Base-by-base conservation (phyloP, 2,797 vertebrate species). In the Champsocephalus gunnari region DNA sequence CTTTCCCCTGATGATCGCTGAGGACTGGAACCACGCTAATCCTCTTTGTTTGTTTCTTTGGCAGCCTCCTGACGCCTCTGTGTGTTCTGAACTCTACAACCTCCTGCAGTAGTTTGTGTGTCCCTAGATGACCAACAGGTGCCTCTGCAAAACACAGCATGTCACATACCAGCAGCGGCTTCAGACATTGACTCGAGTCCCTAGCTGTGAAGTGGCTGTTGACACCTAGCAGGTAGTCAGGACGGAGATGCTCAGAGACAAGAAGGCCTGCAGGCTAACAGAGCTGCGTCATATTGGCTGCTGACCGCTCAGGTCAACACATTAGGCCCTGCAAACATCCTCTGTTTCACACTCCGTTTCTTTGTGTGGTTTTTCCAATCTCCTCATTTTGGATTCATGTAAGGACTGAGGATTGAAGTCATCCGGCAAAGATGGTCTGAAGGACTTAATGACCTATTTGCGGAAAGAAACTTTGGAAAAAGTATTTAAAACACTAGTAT, bases 391-490 rank as follows among this genome's bases (percentile, higher is more conserved):
- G 32, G 60, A 71, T 85, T 76, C 75, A 82, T 80, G 79, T 62
- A 69, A 66, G 47, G 34, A 48, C 19, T 19, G 45, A 54, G 32
- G 49, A 87, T 58, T 67, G 70, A 69, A 74, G 78, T 82, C 76
- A 88, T 57, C n/a, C 12, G 41, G 66, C 49, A 76, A 61, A 65
- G 69, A 73, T 44, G 58, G 55, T 64, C 47, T 77, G 32, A 81
- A 72, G 58, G 70, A 79, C 66, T 69, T 71, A 61, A 83, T 79
- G 74, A 75, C 38, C 67, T 51, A 82, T 65, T 57, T 71, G 28
- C 74, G 66, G 71, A 79, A 64, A 73, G 8, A 58, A 74, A 69
- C 63, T 61, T n/a, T 45, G 2, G 32, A 85, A 74, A 6, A 69
- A 19, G 34, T 34, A 5, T 34, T 34, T 34, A 6, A 34, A 38